A percentile compares a stretch with the other conserved stretches of the same genome.
Conservation (phyloP, 2,113 vertebrate species). For the Pygoscelis antarcticus region DNA sequence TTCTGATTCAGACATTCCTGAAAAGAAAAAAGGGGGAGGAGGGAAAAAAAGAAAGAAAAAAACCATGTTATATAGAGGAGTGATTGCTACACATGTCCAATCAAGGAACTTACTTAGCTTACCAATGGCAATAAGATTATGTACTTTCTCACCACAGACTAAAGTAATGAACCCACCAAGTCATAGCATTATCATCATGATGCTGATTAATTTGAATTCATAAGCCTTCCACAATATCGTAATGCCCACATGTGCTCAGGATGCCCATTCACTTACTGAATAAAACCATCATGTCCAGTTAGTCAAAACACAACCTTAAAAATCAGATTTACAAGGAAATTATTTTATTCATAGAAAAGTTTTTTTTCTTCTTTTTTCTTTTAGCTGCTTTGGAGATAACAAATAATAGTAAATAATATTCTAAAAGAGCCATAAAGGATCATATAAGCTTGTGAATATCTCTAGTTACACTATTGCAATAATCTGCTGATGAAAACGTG, state of each 20-base stretch:
- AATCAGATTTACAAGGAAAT: neutral
- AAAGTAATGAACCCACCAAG: neutral
- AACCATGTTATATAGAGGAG: rapidly evolving
- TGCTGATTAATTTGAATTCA: neutral
- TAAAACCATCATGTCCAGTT: neutral
- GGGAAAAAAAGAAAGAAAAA: neutral
- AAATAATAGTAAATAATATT: neutral
- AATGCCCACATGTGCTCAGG: neutral
- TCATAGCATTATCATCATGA: neutral
- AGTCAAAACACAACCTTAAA: neutral
- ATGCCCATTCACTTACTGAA: neutral
- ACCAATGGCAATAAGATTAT: neutral
- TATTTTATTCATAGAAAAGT: neutral
- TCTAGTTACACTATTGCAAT: neutral
- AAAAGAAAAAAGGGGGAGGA: neutral
- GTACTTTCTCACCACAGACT: neutral
- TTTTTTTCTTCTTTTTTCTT: neutral
- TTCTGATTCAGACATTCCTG: slow-evolving; percentile 97
- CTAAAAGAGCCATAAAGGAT: neutral
- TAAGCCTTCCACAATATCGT: neutral
- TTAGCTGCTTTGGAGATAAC: neutral
- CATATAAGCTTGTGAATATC: neutral
- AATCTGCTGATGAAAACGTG: neutral
- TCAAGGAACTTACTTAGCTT: neutral
- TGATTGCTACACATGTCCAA: neutral